A percentile compares a stretch with the other conserved stretches of the same genome.
These are phyloP conservation scores for Spodoptera picta DNA, from an alignment of 2,888 invertebrate genomes.

Conservation along the genomic window DNA sequence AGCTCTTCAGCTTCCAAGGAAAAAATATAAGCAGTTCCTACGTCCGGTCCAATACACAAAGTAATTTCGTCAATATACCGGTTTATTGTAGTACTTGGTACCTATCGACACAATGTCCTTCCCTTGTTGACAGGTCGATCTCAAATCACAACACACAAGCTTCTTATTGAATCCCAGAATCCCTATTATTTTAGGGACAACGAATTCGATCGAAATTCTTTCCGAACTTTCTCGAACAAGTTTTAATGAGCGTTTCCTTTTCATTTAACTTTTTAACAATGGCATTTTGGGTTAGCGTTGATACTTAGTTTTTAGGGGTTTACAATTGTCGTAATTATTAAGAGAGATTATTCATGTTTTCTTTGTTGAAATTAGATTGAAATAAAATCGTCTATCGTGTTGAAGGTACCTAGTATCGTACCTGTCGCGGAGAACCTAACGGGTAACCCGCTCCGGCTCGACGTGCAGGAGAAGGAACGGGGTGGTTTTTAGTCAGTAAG, in stretches of 20 bases:
- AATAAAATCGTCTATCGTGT: too few species aligned
- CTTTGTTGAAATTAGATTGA: too few species aligned
- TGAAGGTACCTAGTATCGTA: too few species aligned
- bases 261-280: conserved; percentile 22
- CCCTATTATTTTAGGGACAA: conserved; percentile 10
- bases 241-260: conserved; percentile 23
- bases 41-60: conserved; percentile 29
- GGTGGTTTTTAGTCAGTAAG: too few species aligned
- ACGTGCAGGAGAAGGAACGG: too few species aligned
- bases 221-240: conserved; percentile 20
- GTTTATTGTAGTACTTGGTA: conserved; percentile 12
- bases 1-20: conserved; percentile 16
- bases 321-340: too few species aligned
- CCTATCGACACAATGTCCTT: conserved; percentile 19
- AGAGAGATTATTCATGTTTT: too few species aligned
- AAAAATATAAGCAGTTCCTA: conserved; percentile 15
- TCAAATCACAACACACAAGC: conserved; percentile 5
- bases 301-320: too few species aligned
- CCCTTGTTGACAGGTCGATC: conserved; percentile 23
- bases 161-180: conserved; percentile 12
- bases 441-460: too few species aligned
- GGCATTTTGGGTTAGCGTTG: conserved; percentile 1
- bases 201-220: conserved; percentile 14
- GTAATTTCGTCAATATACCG: conserved; percentile 18
- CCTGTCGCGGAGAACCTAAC: too few species aligned